Percentiles rank a stretch among this genome's conserved stretches.
phyloP scores from a whole-genome alignment of 2,113 vertebrate species.

The Eretmochelys imbricata region DNA sequence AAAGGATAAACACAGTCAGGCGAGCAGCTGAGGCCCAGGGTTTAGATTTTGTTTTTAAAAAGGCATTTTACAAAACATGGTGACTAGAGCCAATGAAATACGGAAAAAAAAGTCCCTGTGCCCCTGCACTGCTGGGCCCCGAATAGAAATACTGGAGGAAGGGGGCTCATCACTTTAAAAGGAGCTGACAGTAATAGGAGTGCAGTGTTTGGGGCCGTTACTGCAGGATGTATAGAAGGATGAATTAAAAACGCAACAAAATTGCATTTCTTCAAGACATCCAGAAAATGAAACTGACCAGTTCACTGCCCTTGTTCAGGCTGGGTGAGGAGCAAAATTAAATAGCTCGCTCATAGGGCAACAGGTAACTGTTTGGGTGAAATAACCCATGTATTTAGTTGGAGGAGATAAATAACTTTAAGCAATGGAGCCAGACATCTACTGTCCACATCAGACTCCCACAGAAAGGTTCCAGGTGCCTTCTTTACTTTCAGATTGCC shows the following conservation, averaged over 20 bases:
- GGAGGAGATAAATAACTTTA: neutral
- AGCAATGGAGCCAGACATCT: neutral
- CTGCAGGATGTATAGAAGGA: conserved; percentile 25
- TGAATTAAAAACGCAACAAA: neutral
- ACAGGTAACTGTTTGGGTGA: neutral
- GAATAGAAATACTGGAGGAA: conserved; percentile 24
- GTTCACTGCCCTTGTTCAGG: neutral
- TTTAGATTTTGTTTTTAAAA: neutral
- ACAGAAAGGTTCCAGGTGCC: neutral
- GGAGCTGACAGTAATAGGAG: neutral
- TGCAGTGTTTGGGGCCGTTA: neutral
- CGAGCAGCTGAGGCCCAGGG: neutral
- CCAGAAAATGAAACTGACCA: neutral
- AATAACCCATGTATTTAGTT: neutral
- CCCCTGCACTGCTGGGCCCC: neutral
- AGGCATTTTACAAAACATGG: neutral
- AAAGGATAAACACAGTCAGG: neutral
- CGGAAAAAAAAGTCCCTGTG: neutral
- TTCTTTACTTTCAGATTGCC: neutral
- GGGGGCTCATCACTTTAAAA: neutral
- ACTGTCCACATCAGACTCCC: neutral
- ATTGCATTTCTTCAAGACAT: neutral
- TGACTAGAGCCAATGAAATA: neutral
- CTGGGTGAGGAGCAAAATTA: neutral
- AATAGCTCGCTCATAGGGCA: neutral